Evolutionary conservation across 1,140 invertebrate species (phyloP), one percentile per base, ranked within the genome.

Genomic region (Holcopasites calliopsidis): DNA sequence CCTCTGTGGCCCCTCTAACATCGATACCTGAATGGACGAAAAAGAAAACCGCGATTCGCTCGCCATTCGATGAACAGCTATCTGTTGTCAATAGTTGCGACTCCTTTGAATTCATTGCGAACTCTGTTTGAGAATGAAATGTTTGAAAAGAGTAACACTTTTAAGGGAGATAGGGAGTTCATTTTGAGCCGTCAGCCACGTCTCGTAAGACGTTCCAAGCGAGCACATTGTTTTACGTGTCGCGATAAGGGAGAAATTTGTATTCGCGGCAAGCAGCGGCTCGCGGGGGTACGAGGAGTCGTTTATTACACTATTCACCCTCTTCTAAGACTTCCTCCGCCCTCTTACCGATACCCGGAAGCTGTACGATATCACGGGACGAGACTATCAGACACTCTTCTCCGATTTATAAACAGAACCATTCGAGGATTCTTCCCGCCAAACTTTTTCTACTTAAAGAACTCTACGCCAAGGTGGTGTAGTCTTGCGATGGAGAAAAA

Each of bases 171-270:
- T 79, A 79, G 76, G 65, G 77, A 71, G 55, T 65, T 31, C 66
- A 49, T 47, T 55, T 65, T 62, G 66, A 71, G 66, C 54, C 40
- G 50, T 55, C 28, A 52, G 18, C 49, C 47, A 60, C 62, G 65
- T 65, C 74, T 65, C 65, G 33, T 4, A 61, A 50, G 60, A 79
- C 69, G 60, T 38, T 79, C 47, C 52, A 71, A 23, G 66, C 65
- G 65, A 79, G 50, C 57, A 68, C 57, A 78, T 80, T 77, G 76
- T 78, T 74, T 78, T 76, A 42, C 38, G 44, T 57, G 71, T 44
- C 74, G 66, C 57, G n/a, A 64, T 50, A 44, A 52, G 58, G 26
- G 50, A 77, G 44, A 42, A 77, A 80, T 80, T 80, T 74, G 49
- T 77, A 74, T 77, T 80, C 64, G 62, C 18, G 49, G 54, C 54